Base-by-base conservation (phyloP, 2,113 vertebrate species). In the Oryzias melastigma region DNA sequence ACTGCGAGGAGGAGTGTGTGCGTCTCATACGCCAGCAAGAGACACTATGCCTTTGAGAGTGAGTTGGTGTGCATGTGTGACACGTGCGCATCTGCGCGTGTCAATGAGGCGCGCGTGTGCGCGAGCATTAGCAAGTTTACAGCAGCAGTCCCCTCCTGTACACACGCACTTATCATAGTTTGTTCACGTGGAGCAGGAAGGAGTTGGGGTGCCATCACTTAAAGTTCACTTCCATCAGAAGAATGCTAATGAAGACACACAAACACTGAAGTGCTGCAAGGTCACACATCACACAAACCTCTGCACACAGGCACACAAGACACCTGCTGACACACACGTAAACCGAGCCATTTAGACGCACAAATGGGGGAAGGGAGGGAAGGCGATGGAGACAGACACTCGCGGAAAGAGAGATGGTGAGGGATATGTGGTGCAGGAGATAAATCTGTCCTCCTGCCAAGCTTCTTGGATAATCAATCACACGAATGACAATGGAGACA, bases 381-480 rank as follows among this genome's bases (percentile, higher is more conserved):
- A 42, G 6, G 44, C 50, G 49, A 16, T 46, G 25, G 49, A 53
- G 46, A 47, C n/a, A n/a, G n/a, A 47, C 46, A 47, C 46, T 47
- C 46, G 3, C 46, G 19, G 42, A 29, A 48, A 53, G 4, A 52
- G 50, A 35, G 61, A 55, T 42, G 59, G 41, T 43, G 57, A 67
- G 59, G 68, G 61, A 44, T 24, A 59, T 44, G 73, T 54, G 10
- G 63, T 71, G 80, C 79, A 90, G 78, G 82, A 83, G 87, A 90
- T 90, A 91, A 90, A 89, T 85, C 85, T 87, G 88, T 85, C 82
- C 80, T 85, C 85, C 77, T 89, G 85, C 87, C 88, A 87, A 84
- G 84, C 78, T 73, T 82, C 75, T 74, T 27, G 83, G 83, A 90
- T 90, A 91, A 91, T 92, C 91, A 91, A 91, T 91, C 82, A 90